Evolutionary conservation across 2,113 vertebrate species (phyloP).

Genomic region (Penelope pileata): DNA sequence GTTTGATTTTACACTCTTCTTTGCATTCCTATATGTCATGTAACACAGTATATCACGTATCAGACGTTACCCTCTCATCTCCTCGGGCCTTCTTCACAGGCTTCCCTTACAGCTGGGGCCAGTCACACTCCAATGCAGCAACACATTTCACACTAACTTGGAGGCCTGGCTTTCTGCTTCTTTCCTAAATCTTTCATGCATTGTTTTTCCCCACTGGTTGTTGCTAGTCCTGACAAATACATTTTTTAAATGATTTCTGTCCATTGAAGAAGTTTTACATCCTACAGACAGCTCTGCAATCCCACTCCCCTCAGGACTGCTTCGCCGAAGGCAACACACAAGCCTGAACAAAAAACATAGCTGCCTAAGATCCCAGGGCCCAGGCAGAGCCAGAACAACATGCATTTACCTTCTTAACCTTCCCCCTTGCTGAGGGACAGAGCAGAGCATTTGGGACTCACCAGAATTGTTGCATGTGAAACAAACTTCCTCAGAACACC

Average conservation of each 20-base stretch:
- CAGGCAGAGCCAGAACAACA: not conserved
- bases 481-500: not conserved
- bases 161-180: not conserved
- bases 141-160: not conserved
- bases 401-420: not conserved
- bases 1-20: not conserved
- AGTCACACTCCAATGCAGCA: not conserved
- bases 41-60: not conserved
- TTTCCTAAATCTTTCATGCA: not conserved
- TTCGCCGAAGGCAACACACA: not conserved
- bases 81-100: not conserved
- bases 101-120: not conserved
- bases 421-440: not conserved
- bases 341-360: not conserved
- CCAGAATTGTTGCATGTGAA: not conserved
- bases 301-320: fast-evolving
- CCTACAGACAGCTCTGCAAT: not conserved
- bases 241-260: not conserved
- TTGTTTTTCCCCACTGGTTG: not conserved
- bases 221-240: not conserved
- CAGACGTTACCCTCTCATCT: not conserved
- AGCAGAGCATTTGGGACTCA: not conserved
- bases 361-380: not conserved
- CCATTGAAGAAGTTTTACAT: not conserved
- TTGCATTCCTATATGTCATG: not conserved